A percentile compares a stretch with the other conserved stretches of the same genome.
Evolutionary conservation across 2,797 vertebrate genomes (phyloP).

Genomic region (Morus bassanus): DNA sequence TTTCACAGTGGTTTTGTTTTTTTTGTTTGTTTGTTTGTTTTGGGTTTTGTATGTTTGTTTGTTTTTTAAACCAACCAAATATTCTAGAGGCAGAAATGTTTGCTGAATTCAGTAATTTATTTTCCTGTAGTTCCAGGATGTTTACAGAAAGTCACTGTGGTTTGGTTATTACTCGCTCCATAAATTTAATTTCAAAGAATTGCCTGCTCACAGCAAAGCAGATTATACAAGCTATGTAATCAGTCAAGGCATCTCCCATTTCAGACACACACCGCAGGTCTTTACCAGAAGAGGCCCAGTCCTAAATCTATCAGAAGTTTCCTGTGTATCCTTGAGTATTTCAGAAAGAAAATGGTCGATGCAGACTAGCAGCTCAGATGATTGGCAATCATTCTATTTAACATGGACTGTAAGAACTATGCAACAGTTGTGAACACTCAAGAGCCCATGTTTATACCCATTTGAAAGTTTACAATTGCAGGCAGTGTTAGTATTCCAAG

Average conservation of each 20-base stretch:
- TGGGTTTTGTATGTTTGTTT: too few relatives aligned
- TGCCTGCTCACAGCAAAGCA: not conserved
- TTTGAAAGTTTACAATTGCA: not conserved
- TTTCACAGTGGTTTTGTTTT: not conserved
- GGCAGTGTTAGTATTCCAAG: not conserved
- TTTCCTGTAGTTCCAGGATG: not conserved
- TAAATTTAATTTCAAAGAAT: not conserved
- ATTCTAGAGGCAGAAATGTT: not conserved
- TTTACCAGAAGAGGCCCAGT: not conserved
- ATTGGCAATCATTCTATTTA: not conserved
- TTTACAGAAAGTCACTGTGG: not conserved
- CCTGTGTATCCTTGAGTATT: not conserved
- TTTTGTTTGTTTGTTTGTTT: too few relatives aligned
- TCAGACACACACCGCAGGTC: not conserved
- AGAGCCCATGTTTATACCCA: not conserved
- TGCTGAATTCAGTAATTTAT: not conserved
- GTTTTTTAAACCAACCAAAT: not conserved
- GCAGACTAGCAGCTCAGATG: not conserved
- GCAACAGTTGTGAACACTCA: not conserved
- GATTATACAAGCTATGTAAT: not conserved
- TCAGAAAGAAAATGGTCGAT: not conserved
- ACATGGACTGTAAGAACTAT: fast-evolving
- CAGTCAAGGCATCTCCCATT: not conserved
- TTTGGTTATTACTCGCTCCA: not conserved
- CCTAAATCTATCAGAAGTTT: not conserved